Base-by-base conservation (phyloP, 2,888 invertebrate species). In the Drosophila algonquin region DNA sequence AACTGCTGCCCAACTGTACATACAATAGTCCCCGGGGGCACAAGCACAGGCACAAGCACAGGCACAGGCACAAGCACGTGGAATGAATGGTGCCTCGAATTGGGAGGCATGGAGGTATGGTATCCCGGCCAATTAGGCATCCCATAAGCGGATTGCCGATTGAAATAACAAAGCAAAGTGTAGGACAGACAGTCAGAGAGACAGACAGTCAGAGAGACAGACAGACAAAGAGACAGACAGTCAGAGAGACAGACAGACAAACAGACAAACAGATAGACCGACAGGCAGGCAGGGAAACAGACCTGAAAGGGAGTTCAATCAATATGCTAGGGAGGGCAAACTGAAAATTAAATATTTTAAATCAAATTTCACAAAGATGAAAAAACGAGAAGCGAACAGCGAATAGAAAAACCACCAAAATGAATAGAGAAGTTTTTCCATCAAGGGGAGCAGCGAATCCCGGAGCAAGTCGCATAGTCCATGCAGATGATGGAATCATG, bases 401-500 rank as follows among this genome's bases (percentile, higher is more conserved):
- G 24, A 46, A 14, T 53, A 55, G 58, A 21, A 40, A 64, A 75
- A 62, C 27, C 59, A 40, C 40, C 48, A 75, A 75, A 77, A 55
- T 77, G 64, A 73, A 77, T 79, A 76, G 63, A 59, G 61, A 40
- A 40, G 67, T 64, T 76, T 68, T 51, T 44, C 24, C 35, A 58
- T 45, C 35, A 9, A 53, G 46, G 65, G 70, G 40, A 40, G n/a
- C 60, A 51, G 32, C 58, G 74, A 50, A 44, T 44, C 35, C 46
- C 16, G 46, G 40, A 51, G 18, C 48, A 14, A 53, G 47, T 35
- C 12, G 44, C 44, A 27, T 12, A 10, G 30, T 55, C 32, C 9
- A 56, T 54, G 32, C 51, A 58, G 71, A 67, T 71, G 81, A 81
- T 77, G 81, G 67, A 74, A 68, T 70, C 57, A 80, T 79, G 85